Evolutionary conservation across 2,113 vertebrate species (phyloP).

Genomic region (Panthera leo): DNA sequence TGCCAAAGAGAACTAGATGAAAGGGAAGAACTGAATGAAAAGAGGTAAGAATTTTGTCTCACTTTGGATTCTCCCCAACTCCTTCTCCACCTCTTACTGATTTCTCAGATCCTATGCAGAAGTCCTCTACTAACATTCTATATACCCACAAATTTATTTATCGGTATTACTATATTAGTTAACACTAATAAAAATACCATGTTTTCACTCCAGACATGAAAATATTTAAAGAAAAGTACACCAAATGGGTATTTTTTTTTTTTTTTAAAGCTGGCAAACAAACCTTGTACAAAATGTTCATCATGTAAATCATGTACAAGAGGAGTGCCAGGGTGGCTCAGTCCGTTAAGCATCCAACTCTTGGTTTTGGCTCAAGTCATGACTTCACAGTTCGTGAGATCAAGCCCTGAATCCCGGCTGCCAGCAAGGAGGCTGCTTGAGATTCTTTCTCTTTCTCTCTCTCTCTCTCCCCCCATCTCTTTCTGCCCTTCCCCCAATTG

Average conservation of each 20-base stretch:
- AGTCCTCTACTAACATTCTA: neutral
- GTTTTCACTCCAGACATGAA: constrained; percentile 20
- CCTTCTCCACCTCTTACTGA: neutral
- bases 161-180: neutral
- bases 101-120: constrained; percentile 7
- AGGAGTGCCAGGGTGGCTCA: neutral
- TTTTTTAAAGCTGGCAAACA: constrained; percentile 37
- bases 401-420: too few species aligned
- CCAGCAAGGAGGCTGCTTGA: too few species aligned
- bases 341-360: too few species aligned
- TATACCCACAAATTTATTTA: neutral
- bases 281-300: constrained; percentile 26
- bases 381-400: too few species aligned
- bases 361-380: too few species aligned
- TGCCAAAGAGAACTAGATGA: neutral
- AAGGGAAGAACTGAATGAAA: neutral
- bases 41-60: neutral
- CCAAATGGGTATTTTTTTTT: neutral
- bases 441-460: too few species aligned
- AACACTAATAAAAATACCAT: constrained; percentile 15
- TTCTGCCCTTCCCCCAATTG: too few species aligned
- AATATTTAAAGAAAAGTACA: constrained; percentile 43
- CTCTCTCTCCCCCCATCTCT: too few species aligned
- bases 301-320: constrained; percentile 9
- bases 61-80: neutral